phyloP scores from a whole-genome alignment of 2,888 invertebrate species.

The Carcina quercana region DNA sequence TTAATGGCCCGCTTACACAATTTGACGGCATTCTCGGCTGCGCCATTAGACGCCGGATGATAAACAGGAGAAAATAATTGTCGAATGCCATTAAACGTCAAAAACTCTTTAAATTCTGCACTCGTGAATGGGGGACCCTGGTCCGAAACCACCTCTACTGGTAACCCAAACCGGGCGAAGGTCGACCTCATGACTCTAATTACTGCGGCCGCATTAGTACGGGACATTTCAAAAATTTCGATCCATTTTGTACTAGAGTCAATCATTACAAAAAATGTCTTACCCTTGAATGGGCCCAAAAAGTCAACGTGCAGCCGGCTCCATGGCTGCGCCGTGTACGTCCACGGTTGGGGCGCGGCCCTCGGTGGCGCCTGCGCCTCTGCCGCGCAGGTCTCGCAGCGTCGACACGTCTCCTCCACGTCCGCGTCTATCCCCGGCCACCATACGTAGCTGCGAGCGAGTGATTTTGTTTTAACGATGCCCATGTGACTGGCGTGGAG shows the following conservation, averaged over 20 bases:
- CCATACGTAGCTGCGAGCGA: constrained; percentile 18
- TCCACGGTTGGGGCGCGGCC: constrained; percentile 17
- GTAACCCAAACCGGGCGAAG: constrained; percentile 13
- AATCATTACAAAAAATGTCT: not conserved
- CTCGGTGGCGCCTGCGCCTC: constrained; percentile 10
- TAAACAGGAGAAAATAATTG: not conserved
- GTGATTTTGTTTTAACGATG: constrained; percentile 7
- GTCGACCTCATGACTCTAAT: constrained; percentile 11
- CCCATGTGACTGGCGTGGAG: constrained; percentile 13
- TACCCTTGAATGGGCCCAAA: constrained; percentile 1
- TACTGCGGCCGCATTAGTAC: constrained; percentile 8
- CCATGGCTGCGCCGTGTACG: constrained; percentile 4
- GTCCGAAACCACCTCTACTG: constrained; percentile 13
- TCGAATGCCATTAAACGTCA: not conserved
- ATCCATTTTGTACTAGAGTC: constrained; percentile 17
- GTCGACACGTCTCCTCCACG: constrained; percentile 9
- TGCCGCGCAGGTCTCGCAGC: constrained; percentile 12
- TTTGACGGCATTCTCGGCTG: constrained; percentile 19
- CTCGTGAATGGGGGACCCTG: constrained; percentile 9
- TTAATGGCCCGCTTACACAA: constrained; percentile 18
- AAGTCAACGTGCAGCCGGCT: not conserved
- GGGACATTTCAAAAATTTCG: constrained; percentile 14
- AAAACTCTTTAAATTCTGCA: not conserved
- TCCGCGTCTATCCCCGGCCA: constrained; percentile 17
- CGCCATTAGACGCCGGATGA: constrained; percentile 19